Evolutionary conservation across 2,888 invertebrate species (phyloP).

Genomic region (Leucophenga montana): DNA sequence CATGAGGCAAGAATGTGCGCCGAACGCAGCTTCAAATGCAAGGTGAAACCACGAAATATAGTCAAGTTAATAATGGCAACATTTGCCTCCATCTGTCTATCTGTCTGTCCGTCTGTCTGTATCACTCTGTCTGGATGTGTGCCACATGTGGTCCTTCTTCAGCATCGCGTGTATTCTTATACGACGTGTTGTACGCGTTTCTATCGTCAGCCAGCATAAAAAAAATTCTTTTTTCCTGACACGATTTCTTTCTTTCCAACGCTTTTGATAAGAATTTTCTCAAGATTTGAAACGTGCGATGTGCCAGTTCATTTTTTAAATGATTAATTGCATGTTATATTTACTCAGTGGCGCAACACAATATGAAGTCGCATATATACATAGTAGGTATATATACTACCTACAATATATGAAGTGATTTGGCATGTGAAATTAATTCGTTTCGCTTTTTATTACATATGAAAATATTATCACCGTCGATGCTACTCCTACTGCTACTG

Average conservation of each 20-base stretch:
- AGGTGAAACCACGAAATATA: slow-evolving; percentile 28
- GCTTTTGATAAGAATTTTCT: neutral
- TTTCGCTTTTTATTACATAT: slow-evolving; percentile 8
- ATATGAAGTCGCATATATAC: neutral
- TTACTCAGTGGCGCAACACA: neutral
- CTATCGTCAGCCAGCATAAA: neutral
- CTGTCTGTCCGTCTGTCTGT: neutral
- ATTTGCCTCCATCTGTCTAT: neutral
- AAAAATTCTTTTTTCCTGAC: neutral
- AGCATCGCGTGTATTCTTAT: slow-evolving; percentile 6
- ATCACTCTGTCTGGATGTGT: neutral
- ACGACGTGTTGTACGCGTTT: slow-evolving; percentile 5
- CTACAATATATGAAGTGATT: neutral
- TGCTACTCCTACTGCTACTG: no score
- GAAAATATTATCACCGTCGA: neutral
- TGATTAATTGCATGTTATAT: slow-evolving; percentile 16
- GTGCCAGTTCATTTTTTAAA: slow-evolving; percentile 14
- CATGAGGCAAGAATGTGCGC: slow-evolving; percentile 18
- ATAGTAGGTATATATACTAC: neutral
- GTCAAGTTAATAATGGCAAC: slow-evolving; percentile 26
- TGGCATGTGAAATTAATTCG: neutral
- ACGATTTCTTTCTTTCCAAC: neutral
- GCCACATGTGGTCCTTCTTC: neutral
- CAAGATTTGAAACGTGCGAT: neutral
- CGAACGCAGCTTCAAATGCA: neutral